Conservation (phyloP, 2,888 invertebrate species). For the Cerastoderma edule region DNA sequence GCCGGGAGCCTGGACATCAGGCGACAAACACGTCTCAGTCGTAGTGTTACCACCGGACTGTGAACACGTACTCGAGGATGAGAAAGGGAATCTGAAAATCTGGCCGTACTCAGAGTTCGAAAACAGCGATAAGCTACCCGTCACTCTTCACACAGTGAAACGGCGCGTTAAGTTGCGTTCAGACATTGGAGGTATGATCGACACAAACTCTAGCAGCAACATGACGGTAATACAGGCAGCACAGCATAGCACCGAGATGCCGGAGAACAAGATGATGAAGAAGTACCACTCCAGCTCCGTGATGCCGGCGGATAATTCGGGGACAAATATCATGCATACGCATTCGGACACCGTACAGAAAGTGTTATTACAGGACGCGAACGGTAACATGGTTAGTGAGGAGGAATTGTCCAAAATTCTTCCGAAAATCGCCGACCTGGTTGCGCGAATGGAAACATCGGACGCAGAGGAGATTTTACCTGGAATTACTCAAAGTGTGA, state of each 20-base stretch:
- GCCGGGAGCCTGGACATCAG: conserved; percentile 18
- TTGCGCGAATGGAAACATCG: conserved; percentile 60
- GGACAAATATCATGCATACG: conserved; percentile 38
- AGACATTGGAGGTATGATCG: conserved; percentile 28
- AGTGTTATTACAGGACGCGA: conserved; percentile 46
- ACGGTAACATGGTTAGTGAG: conserved; percentile 52
- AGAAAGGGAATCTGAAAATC: conserved; percentile 48
- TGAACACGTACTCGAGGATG: conserved; percentile 56
- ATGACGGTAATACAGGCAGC: conserved; percentile 59
- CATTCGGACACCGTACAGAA: conserved; percentile 51
- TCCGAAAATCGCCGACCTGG: conserved; percentile 59
- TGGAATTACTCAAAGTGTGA: conserved; percentile 66
- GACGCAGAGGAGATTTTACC: conserved; percentile 67
- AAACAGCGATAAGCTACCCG: conserved; percentile 47
- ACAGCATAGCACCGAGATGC: conserved; percentile 52
- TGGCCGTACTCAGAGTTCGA: conserved; percentile 62
- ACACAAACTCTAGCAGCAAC: conserved; percentile 12
- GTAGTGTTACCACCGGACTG: conserved; percentile 30
- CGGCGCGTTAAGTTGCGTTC: conserved; percentile 33
- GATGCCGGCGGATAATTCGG: conserved; percentile 35
- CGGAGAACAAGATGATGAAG: conserved; percentile 48
- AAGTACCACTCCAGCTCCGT: conserved; percentile 54
- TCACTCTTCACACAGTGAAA: conserved; percentile 48
- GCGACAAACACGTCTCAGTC: conserved; percentile 22
- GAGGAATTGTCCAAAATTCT: conserved; percentile 51